These are phyloP conservation scores for Hydroisotoma schaefferi DNA, from an alignment of 2,888 invertebrate species.

Conservation along the genomic window DNA sequence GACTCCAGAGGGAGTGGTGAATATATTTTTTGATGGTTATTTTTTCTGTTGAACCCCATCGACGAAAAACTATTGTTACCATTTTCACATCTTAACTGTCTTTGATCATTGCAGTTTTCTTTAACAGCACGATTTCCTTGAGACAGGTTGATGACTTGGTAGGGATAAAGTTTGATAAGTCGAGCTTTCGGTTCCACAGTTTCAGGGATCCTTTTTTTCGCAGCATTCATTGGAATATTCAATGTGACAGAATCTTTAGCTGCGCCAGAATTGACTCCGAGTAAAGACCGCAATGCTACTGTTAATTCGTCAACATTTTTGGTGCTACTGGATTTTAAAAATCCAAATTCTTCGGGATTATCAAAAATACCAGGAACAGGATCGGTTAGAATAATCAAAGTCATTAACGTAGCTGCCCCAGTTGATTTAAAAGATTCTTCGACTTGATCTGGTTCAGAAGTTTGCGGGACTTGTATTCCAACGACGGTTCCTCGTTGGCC, in stretches of 20 bases:
- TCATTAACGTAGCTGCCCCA: conserved; percentile 36
- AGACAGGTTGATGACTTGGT: conserved; percentile 42
- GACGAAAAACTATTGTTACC: not conserved
- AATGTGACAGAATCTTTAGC: too few relatives aligned
- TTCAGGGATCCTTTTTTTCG: not conserved
- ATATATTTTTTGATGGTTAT: not conserved
- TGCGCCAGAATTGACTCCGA: conserved; percentile 13
- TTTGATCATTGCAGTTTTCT: not conserved
- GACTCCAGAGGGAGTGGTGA: too few relatives aligned
- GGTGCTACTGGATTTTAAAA: not conserved
- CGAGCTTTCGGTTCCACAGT: conserved; percentile 27
- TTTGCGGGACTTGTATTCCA: conserved; percentile 53
- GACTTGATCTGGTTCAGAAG: conserved; percentile 26
- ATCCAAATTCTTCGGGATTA: conserved; percentile 11
- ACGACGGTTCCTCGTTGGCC: conserved; percentile 82
- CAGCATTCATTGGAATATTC: not conserved
- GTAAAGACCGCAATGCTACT: conserved; percentile 17
- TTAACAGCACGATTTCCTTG: conserved; percentile 18
- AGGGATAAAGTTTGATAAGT: conserved; percentile 42
- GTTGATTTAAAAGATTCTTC: conserved; percentile 44
- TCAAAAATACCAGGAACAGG: conserved; percentile 44
- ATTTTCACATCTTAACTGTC: not conserved
- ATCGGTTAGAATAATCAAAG: conserved; percentile 40
- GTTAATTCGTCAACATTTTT: conserved; percentile 23
- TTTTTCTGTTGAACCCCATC: not conserved